A percentile compares a stretch with the other conserved stretches of the same genome.
phyloP scores from a whole-genome alignment of 2,888 invertebrate genomes.

The Embidobia sp. region DNA sequence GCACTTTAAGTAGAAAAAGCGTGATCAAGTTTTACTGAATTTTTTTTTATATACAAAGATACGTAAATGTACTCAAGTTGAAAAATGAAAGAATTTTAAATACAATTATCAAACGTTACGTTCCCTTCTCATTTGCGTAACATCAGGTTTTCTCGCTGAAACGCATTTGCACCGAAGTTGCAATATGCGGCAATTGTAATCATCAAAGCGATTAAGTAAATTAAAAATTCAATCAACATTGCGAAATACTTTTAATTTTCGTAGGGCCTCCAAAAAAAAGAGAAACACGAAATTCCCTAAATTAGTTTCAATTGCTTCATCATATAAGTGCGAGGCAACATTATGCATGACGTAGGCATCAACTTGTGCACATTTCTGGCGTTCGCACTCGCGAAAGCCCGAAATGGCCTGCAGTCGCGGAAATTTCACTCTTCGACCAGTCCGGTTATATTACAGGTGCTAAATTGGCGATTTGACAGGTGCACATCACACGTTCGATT shows the following conservation, averaged over 20 bases:
- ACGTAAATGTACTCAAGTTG: too few species aligned
- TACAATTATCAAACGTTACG: too few species aligned
- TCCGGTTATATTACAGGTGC: constrained; percentile 1
- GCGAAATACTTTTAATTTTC: constrained; percentile 15
- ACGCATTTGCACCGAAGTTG: too few species aligned
- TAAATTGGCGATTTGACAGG: constrained; percentile 46
- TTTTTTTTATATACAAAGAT: too few species aligned
- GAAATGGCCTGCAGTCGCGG: constrained; percentile 29
- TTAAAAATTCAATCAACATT: not conserved
- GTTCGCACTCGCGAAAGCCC: constrained; percentile 28
- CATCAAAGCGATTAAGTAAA: not conserved
- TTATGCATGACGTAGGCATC: constrained; percentile 37
- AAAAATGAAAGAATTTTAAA: too few species aligned
- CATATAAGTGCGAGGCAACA: constrained; percentile 7
- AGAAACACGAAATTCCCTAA: constrained; percentile 18
- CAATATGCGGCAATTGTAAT: too few species aligned
- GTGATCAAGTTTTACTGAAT: too few species aligned
- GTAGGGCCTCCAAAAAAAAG: not conserved
- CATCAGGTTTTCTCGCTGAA: too few species aligned
- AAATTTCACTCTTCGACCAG: constrained; percentile 26
- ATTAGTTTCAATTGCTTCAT: constrained; percentile 39
- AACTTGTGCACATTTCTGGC: constrained; percentile 39
- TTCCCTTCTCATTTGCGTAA: too few species aligned
- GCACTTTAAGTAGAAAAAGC: too few species aligned
- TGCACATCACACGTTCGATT: constrained; percentile 45